phyloP scores from a whole-genome alignment of 2,797 vertebrate genomes.

The Brachyrhaphis roseni region DNA sequence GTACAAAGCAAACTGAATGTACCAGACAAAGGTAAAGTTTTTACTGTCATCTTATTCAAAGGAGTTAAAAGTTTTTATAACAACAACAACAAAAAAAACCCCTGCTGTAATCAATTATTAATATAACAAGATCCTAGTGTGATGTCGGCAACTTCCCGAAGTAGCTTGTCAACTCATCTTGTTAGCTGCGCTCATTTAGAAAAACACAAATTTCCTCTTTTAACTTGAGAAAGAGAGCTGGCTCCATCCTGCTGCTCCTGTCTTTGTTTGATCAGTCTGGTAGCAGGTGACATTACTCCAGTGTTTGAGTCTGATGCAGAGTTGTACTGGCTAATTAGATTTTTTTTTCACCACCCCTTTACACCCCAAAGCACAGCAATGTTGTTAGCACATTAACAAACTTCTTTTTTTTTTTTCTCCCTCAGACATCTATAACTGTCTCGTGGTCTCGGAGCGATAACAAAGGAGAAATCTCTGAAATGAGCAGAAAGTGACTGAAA shows the following conservation, averaged over 20 bases:
- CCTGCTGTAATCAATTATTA: conserved; percentile 23
- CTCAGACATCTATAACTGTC: conserved; percentile 17
- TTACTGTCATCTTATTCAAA: neutral
- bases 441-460: conserved; percentile 31
- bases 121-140: conserved; percentile 19
- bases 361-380: conserved; percentile 18
- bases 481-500: conserved; percentile 29
- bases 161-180: conserved; percentile 48
- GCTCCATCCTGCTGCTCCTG: conserved; percentile 31
- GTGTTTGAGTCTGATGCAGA: conserved; percentile 20
- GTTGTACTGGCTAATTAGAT: conserved; percentile 64
- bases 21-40: neutral
- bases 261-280: conserved; percentile 57
- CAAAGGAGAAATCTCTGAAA: conserved; percentile 44
- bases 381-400: conserved; percentile 38
- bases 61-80: neutral
- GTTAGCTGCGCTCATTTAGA: conserved; percentile 54
- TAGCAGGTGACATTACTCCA: conserved; percentile 47
- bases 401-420: neutral
- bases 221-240: conserved; percentile 50
- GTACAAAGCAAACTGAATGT: neutral
- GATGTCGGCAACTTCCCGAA: conserved; percentile 29
- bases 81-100: conserved; percentile 5
- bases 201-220: conserved; percentile 64
- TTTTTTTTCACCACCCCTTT: neutral